Percentiles rank a stretch among this genome's conserved stretches.
These are phyloP conservation scores for Silurus meridionalis DNA, from an alignment of 2,113 vertebrate genomes.

Conservation along the genomic window DNA sequence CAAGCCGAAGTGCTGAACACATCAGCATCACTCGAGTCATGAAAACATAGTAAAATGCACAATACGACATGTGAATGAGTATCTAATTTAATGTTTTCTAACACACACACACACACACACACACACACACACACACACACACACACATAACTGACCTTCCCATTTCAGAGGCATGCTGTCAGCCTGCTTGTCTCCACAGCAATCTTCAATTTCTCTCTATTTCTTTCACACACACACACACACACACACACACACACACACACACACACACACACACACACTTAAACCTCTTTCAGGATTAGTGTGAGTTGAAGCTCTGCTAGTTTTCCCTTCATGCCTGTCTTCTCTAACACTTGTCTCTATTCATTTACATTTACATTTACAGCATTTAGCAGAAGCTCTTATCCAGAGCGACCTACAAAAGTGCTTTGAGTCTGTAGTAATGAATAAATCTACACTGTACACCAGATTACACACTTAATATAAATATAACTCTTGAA, in stretches of 20 bases:
- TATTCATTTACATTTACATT: too few relatives aligned
- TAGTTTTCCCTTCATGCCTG: not conserved
- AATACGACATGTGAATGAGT: not conserved
- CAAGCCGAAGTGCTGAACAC: not conserved
- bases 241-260: conserved; percentile 30
- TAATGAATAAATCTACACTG: too few relatives aligned
- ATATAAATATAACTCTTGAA: too few relatives aligned
- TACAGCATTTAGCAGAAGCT: too few relatives aligned
- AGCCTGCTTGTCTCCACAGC: not conserved
- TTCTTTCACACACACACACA: conserved; percentile 2
- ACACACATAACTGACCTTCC: conserved; percentile 41
- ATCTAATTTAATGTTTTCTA: not conserved
- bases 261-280: conserved; percentile 14
- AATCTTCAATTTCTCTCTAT: conserved; percentile 12
- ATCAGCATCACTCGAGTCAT: not conserved
- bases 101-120: not conserved
- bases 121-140: not conserved
- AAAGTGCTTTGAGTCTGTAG: too few relatives aligned
- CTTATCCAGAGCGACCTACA: too few relatives aligned
- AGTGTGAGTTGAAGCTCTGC: conserved; percentile 1
- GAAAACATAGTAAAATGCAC: not conserved
- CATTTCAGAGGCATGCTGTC: conserved; percentile 39
- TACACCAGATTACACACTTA: too few relatives aligned
- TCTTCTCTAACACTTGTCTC: too few relatives aligned
- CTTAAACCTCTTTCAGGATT: conserved; percentile 54